Evolutionary conservation across 2,797 vertebrate species (phyloP), one percentile per base, ranked within the genome.

Genomic region (Valencia hispanica): DNA sequence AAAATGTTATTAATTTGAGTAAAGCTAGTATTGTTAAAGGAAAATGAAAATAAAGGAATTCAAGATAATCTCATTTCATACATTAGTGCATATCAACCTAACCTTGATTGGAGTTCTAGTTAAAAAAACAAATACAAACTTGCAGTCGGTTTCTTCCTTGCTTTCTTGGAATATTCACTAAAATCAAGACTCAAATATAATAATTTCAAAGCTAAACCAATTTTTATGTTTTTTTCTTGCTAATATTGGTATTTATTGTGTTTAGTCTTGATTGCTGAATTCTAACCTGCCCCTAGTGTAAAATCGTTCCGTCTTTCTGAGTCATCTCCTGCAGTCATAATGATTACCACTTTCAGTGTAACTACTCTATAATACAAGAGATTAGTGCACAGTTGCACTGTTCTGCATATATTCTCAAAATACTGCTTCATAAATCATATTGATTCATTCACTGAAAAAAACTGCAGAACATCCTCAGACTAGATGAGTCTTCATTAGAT

Each of bases 261-360:
- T 71, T 79, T 70, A 68, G 43, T 59, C 72, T 39, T 83, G 32
- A 79, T 73, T 72, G 30, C 20, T 41, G 43, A 78, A 27, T 48
- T 74, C 34, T 3, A 25, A n/a, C 10, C 20, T 30, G 25, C 22
- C 2, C 59, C 22, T 27, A 25, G 36, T 32, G 6, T 66, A 73
- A 25, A 32, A 59, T 61, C 1, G 63, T 77, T 82, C 32, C n/a
- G 53, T 32, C 10, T 70, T 78, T 50, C 53, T 50, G 43, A 12
- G 12, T 22, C 22, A 45, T 63, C 22, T 71, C 51, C 51, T 55
- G 75, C 51, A 39, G 68, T 69, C 53, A 11, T 73, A 3, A 22
- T 70, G 41, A 75, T 71, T 41, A 30, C 36, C n/a, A 65, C n/a
- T 53, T 32, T 72, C 43, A n/a, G 5, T 48, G 9, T n/a, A 70